These are phyloP conservation scores for Drosophila cardini DNA, from an alignment of 1,140 invertebrate species.

Conservation along the genomic window DNA sequence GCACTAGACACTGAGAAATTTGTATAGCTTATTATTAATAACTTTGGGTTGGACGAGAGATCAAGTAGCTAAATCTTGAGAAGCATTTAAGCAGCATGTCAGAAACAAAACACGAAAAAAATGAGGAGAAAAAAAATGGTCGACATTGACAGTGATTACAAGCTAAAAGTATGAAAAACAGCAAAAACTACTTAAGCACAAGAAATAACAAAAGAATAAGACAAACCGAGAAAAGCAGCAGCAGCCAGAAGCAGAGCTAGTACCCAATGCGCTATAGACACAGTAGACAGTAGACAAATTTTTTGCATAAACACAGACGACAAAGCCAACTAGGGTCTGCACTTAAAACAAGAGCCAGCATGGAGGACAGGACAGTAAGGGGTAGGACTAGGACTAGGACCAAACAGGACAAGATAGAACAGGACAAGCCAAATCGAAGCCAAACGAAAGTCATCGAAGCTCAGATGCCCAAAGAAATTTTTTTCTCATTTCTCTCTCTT, in stretches of 20 bases:
- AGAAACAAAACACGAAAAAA: slow-evolving; percentile 64
- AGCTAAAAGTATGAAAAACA: slow-evolving; percentile 84
- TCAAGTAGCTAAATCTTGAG: slow-evolving; percentile 82
- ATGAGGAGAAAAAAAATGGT: slow-evolving; percentile 39
- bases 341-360: slow-evolving; percentile 75
- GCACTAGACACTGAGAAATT: slow-evolving; percentile 76
- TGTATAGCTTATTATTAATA: slow-evolving; percentile 84
- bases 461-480: slow-evolving; percentile 67
- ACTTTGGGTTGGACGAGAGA: slow-evolving; percentile 77
- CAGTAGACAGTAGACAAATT: slow-evolving; percentile 74
- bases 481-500: slow-evolving; percentile 60
- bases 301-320: slow-evolving; percentile 83
- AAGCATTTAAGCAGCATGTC: slow-evolving; percentile 83
- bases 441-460: slow-evolving; percentile 63
- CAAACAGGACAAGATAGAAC: slow-evolving; percentile 7
- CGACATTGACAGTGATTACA: slow-evolving; percentile 84
- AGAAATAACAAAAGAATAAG: slow-evolving; percentile 74
- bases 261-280: slow-evolving; percentile 17
- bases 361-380: not conserved
- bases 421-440: slow-evolving; percentile 64
- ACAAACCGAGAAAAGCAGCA: slow-evolving; percentile 34
- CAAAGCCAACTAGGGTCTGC: slow-evolving; percentile 79
- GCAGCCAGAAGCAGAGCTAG: not conserved
- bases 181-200: slow-evolving; percentile 82
- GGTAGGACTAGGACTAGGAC: slow-evolving; percentile 10